Evolutionary conservation across 2,888 invertebrate species (phyloP).

Genomic region (Stenodema calcarata): DNA sequence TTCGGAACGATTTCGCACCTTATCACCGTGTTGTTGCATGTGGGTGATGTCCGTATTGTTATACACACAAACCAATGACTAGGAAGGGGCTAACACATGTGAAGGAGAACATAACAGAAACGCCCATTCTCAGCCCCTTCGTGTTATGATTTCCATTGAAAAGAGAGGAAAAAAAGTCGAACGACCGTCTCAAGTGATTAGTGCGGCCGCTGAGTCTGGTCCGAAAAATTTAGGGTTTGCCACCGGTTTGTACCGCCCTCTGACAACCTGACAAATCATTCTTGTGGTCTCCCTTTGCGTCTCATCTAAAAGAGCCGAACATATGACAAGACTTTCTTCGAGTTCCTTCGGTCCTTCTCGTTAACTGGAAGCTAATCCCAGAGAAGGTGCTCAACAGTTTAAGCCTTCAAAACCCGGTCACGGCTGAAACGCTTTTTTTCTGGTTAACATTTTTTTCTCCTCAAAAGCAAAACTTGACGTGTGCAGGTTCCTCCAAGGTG

Average conservation of each 20-base stretch:
- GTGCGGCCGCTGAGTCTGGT: not conserved
- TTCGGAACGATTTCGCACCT: no score
- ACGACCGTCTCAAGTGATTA: not conserved
- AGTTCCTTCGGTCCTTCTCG: not conserved
- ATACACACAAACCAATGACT: no score
- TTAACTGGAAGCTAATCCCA: slow-evolving; percentile 36
- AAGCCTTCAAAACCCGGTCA: slow-evolving; percentile 19
- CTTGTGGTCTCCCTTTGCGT: not conserved
- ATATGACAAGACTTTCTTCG: not conserved
- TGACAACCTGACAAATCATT: not conserved
- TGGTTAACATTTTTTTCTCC: not conserved
- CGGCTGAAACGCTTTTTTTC: not conserved
- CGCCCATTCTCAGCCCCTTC: not conserved
- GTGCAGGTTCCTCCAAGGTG: not conserved
- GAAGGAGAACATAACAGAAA: not conserved
- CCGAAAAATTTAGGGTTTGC: not conserved
- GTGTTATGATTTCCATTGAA: not conserved
- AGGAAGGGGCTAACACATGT: no score
- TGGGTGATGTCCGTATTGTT: no score
- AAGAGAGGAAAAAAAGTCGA: not conserved
- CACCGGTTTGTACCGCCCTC: not conserved
- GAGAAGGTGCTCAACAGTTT: slow-evolving; percentile 8
- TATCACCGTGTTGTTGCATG: no score
- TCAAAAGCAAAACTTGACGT: not conserved
- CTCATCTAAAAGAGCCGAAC: not conserved